These are phyloP conservation scores for Uloborus diversus DNA, from an alignment of 1,140 invertebrate genomes.

Conservation along the genomic window DNA sequence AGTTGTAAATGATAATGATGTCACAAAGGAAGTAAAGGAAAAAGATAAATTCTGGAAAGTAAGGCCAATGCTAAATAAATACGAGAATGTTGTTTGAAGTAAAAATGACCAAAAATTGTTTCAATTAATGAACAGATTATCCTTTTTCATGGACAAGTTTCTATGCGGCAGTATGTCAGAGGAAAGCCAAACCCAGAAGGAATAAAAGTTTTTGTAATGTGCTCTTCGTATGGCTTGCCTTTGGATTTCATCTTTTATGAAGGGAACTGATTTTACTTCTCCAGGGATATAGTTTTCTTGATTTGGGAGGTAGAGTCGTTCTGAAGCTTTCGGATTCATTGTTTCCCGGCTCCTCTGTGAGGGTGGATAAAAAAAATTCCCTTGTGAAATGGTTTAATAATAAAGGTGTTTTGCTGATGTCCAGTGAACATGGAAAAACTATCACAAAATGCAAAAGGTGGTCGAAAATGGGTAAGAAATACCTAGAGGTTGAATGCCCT, in stretches of 20 bases:
- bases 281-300: neutral
- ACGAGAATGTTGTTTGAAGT: neutral
- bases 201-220: conserved; percentile 12
- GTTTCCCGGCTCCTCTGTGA: too few species aligned
- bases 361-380: conserved; percentile 60
- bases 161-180: conserved; percentile 26
- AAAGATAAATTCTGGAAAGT: neutral
- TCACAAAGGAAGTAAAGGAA: too few species aligned
- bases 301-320: neutral
- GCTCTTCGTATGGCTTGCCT: neutral
- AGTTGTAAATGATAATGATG: neutral
- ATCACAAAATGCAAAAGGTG: neutral
- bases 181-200: conserved; percentile 40
- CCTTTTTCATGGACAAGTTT: conserved; percentile 33
- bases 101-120: neutral
- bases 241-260: conserved; percentile 15
- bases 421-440: neutral
- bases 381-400: conserved; percentile 66
- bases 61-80: neutral
- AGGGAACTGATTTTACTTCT: neutral
- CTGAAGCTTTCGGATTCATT: too few species aligned
- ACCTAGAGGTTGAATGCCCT: conserved; percentile 47
- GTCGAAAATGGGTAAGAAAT: neutral
- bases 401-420: conserved; percentile 57
- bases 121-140: conserved; percentile 50